Evolutionary conservation across 2,888 invertebrate genomes (phyloP), one percentile per base, ranked within the genome.

Genomic region (Parelbella ahira): DNA sequence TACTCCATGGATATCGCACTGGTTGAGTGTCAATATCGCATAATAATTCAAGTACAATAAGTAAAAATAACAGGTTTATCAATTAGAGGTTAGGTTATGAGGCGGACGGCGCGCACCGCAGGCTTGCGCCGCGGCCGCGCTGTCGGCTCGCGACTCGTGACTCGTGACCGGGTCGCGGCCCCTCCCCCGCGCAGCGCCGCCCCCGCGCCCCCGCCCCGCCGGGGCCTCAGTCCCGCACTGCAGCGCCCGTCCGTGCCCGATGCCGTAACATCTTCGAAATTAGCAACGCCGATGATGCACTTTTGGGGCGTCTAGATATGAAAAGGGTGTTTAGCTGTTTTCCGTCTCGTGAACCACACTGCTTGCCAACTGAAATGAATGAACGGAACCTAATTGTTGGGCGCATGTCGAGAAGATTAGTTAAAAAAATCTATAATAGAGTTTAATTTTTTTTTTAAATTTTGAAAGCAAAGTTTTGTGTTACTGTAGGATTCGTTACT

Each of bases 51-150:
- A n/a, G n/a, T n/a, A n/a, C n/a, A n/a, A n/a, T n/a, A n/a, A n/a
- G 10, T 29, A 8, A 11, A 24, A 19, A 30, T 39, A 39, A 19
- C 38, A 39, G 18, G 38, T 18, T 39, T 38, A 15, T 23, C 18
- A 38, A 38, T 29, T 23, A 28, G 21, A 38, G 38, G 29, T 38
- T 38, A 38, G 29, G 15, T 25, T 5, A 13, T 12, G 8, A 28
- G 28, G 37, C 24, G 49, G 50, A 54, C 60, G 54, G 79, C 76
- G 77, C 76, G 60, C 69, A 68, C 78, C 81, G 82, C 77, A 76
- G 77, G 76, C 61, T 49, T 70, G 74, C 76, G 83, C 83, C 81
- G 83, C 81, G 82, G 74, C 83, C 77, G 83, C 83, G 80, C 83
- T 82, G 79, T 53, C 56, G 54, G 51, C 55, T 53, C 53, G 50